Evolutionary conservation across 2,113 vertebrate genomes (phyloP).

Genomic region (Thryonomys swinderianus): DNA sequence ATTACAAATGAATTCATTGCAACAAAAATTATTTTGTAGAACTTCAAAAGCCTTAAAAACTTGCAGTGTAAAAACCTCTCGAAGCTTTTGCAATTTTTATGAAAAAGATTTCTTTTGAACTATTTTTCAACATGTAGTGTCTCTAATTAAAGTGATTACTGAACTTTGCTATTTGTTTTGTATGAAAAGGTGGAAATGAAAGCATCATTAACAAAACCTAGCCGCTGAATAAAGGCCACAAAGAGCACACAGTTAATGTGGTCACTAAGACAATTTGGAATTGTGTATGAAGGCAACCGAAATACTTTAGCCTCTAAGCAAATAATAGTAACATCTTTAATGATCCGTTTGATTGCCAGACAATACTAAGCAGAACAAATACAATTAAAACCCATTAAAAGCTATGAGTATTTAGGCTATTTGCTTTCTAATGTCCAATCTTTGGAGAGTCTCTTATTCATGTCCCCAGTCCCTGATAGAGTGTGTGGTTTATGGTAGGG

Average conservation of each 20-base stretch:
- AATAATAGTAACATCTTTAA: conserved; percentile 57
- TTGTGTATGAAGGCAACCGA: conserved; percentile 42
- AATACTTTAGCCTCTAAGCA: conserved; percentile 36
- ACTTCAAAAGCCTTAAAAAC: conserved; percentile 19
- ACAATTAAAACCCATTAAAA: conserved; percentile 38
- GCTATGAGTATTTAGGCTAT: background rate
- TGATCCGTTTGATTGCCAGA: conserved; percentile 40
- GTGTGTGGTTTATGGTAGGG: background rate
- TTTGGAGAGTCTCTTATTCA: background rate
- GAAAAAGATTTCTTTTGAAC: conserved; percentile 57
- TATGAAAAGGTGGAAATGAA: conserved; percentile 40
- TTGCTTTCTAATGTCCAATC: conserved; percentile 14
- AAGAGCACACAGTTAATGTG: background rate
- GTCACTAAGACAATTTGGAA: conserved; percentile 1
- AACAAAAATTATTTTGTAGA: conserved; percentile 42
- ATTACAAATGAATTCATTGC: conserved; percentile 30
- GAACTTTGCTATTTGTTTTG: conserved; percentile 33
- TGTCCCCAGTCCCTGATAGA: background rate
- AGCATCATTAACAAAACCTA: background rate
- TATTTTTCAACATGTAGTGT: conserved; percentile 1
- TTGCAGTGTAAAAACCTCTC: background rate
- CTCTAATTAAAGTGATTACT: conserved; percentile 57
- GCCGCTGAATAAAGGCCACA: background rate
- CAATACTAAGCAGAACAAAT: conserved; percentile 44
- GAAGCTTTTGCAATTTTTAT: conserved; percentile 25